Conservation (phyloP, 2,888 invertebrate genomes). For the Aphodius sticticus region DNA sequence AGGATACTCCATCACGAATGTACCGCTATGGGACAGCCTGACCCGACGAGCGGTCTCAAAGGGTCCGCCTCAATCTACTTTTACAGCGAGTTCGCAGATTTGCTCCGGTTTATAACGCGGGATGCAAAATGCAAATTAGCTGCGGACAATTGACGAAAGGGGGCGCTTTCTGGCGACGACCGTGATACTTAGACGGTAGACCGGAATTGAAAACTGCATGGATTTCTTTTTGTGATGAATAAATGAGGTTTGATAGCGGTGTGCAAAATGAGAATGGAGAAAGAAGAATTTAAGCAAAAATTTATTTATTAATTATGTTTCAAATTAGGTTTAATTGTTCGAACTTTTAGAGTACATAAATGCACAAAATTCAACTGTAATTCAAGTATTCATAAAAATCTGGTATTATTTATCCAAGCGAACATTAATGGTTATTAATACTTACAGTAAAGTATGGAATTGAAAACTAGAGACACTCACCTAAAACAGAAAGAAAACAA, state of each 20-base stretch:
- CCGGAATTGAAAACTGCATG: not conserved
- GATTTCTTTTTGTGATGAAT: not conserved
- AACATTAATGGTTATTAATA: no score
- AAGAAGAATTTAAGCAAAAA: no score
- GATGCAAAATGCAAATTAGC: not conserved
- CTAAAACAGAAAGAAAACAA: no score
- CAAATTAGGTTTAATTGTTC: no score
- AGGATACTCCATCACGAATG: not conserved
- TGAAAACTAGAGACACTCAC: no score
- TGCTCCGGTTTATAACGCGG: not conserved
- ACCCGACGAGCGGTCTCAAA: not conserved
- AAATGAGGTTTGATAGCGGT: not conserved
- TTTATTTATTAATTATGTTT: no score
- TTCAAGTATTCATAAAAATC: no score
- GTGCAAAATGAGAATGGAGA: not conserved
- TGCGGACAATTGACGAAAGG: not conserved
- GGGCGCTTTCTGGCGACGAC: not conserved
- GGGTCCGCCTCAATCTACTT: not conserved
- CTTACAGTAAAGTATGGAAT: no score
- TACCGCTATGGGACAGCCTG: no score
- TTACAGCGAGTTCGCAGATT: not conserved
- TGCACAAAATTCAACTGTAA: no score
- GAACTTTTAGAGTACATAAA: no score
- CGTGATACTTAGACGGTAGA: not conserved
- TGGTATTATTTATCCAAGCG: no score